A percentile compares a stretch with the other conserved stretches of the same genome.
Evolutionary conservation across 2,113 vertebrate species (phyloP).

Genomic region (Piprites chloris): DNA sequence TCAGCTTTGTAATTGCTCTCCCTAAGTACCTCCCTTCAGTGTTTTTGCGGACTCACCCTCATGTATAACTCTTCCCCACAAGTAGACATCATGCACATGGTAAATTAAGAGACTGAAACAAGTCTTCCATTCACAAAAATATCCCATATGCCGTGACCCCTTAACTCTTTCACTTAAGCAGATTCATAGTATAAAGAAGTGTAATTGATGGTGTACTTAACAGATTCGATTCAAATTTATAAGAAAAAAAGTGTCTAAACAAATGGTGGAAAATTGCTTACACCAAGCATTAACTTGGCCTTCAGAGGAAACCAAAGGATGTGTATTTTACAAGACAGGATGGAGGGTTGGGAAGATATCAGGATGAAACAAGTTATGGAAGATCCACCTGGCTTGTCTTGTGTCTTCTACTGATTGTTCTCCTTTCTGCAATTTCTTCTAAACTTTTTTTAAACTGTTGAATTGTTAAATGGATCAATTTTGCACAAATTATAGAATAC

Average conservation of each 20-base stretch:
- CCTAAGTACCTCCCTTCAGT: neutral
- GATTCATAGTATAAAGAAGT: slow-evolving; percentile 16
- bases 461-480: neutral
- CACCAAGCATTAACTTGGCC: neutral
- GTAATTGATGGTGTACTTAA: slow-evolving; percentile 21
- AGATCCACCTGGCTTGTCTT: neutral
- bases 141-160: neutral
- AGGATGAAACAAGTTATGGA: neutral
- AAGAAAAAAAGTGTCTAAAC: neutral
- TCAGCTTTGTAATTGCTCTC: neutral
- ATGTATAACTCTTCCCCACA: neutral
- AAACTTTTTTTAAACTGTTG: neutral
- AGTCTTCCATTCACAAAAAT: neutral
- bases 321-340: neutral
- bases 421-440: neutral
- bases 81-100: neutral
- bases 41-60: neutral
- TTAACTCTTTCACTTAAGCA: neutral
- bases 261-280: neutral
- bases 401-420: neutral
- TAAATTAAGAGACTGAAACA: neutral
- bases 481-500: neutral
- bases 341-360: neutral
- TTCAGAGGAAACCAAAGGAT: neutral
- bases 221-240: neutral